Evolutionary conservation across 2,888 invertebrate species (phyloP).

Genomic region (Agriotes lineatus): DNA sequence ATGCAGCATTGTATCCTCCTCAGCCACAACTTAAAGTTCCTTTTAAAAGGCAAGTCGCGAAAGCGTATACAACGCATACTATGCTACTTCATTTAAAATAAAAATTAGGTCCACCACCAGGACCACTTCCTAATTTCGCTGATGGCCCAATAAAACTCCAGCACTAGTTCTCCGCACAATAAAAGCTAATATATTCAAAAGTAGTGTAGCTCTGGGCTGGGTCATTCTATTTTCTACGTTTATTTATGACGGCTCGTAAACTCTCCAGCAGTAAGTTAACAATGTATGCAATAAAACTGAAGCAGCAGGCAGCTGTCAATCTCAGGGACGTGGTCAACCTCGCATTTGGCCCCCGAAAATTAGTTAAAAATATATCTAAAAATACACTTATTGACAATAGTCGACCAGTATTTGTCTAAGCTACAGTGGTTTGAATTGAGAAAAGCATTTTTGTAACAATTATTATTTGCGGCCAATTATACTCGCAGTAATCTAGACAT

Average conservation of each 20-base stretch:
- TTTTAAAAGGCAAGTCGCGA: no score
- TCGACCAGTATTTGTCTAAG: no score
- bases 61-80: no score
- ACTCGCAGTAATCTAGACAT: no score
- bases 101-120: constrained; percentile 26
- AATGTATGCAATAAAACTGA: constrained; percentile 40
- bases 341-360: constrained; percentile 24
- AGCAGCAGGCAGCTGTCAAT: constrained; percentile 40
- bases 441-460: no score
- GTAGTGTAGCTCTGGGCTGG: constrained; percentile 20
- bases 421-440: no score
- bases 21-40: no score
- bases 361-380: no score
- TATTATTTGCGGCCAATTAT: no score
- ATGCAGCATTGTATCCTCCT: no score
- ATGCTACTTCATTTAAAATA: no score
- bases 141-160: constrained; percentile 34
- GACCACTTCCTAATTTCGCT: constrained; percentile 15
- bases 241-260: constrained; percentile 40
- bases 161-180: constrained; percentile 17
- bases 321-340: constrained; percentile 38
- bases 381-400: no score
- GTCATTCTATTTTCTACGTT: constrained; percentile 33
- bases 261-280: constrained; percentile 39
- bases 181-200: constrained; percentile 38